Conservation (phyloP, 1,140 invertebrate species). For the Drosophila santomea region DNA sequence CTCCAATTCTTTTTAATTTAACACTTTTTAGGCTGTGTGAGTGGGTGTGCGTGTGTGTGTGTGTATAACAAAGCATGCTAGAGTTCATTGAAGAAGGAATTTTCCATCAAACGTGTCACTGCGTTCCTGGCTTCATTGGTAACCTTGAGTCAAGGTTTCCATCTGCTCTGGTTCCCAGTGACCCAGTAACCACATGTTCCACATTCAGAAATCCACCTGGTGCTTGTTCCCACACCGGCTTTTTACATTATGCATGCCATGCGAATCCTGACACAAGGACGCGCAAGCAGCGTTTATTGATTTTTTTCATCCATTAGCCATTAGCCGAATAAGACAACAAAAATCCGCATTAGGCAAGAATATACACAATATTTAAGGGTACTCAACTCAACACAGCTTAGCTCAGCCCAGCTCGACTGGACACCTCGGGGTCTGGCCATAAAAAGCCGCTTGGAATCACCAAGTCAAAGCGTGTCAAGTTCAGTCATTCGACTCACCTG, state of each 20-base stretch:
- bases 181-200: constrained; percentile 32
- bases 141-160: constrained; percentile 50
- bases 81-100: constrained; percentile 35
- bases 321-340: neutral
- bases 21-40: neutral
- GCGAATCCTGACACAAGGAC: constrained; percentile 63
- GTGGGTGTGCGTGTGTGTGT: neutral
- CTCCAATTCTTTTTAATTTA: constrained; percentile 28
- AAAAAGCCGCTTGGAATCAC: constrained; percentile 18
- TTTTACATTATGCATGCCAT: constrained; percentile 34
- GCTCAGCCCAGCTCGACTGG: neutral
- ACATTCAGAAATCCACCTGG: constrained; percentile 14
- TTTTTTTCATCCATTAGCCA: constrained; percentile 35
- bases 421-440: constrained; percentile 18
- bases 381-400: neutral
- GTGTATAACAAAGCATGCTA: constrained; percentile 18
- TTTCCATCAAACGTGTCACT: constrained; percentile 35
- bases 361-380: constrained; percentile 6
- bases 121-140: neutral
- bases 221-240: constrained; percentile 46
- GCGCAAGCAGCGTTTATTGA: constrained; percentile 42
- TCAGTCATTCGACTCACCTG: constrained; percentile 25
- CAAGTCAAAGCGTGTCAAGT: constrained; percentile 68
- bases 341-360: constrained; percentile 7
- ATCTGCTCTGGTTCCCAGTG: constrained; percentile 27